Evolutionary conservation across 2,797 vertebrate species (phyloP).

Genomic region (Distichodus sexfasciatus): DNA sequence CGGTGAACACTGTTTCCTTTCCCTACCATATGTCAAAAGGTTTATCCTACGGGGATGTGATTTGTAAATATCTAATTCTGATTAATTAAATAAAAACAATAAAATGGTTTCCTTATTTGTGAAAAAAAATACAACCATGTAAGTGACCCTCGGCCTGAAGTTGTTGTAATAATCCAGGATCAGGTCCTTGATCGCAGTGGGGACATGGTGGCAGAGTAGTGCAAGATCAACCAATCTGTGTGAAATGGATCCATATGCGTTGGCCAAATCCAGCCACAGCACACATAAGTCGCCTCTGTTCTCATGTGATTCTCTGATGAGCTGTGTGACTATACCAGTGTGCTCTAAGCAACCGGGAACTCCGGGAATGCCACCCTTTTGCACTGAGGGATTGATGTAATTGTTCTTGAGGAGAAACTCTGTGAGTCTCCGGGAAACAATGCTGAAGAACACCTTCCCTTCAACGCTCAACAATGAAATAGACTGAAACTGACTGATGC

Average conservation of each 20-base stretch:
- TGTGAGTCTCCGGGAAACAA: background rate
- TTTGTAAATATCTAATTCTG: no score
- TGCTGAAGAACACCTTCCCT: conserved; percentile 13
- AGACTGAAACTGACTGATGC: background rate
- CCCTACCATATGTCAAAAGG: no score
- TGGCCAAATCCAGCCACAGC: background rate
- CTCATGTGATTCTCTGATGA: background rate
- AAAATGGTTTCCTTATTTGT: no score
- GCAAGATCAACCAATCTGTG: background rate
- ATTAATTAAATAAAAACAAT: no score
- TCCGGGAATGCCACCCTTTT: conserved; percentile 16
- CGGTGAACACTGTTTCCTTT: no score
- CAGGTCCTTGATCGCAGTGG: background rate
- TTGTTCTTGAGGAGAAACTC: conserved; percentile 8
- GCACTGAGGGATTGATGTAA: conserved; percentile 11
- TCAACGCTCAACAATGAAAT: conserved; percentile 3
- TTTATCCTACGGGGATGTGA: no score
- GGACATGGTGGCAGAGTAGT: background rate
- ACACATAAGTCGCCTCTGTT: background rate
- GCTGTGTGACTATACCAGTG: background rate
- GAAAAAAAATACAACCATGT: no score
- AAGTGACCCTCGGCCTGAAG: background rate
- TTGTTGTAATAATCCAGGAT: conserved; percentile 16
- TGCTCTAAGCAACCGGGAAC: conserved; percentile 1
- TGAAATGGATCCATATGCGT: background rate